Conservation (phyloP, 2,797 vertebrate genomes). For the Crypturellus tataupa region DNA sequence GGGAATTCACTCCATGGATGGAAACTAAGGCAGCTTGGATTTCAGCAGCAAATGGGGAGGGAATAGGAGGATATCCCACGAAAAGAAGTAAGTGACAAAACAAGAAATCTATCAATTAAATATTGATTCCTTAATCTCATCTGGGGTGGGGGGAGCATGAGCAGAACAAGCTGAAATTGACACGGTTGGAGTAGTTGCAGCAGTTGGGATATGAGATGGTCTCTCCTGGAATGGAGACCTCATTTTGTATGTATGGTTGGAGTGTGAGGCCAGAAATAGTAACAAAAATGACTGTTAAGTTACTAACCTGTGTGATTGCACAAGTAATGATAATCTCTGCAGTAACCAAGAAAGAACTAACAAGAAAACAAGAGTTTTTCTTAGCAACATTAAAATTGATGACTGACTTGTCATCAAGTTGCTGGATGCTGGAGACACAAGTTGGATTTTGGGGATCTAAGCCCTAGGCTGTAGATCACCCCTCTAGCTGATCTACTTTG, state of each 20-base stretch:
- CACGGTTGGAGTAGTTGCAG: rapidly evolving
- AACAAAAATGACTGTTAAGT: background rate
- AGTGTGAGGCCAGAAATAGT: background rate
- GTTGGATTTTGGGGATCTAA: background rate
- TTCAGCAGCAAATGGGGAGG: background rate
- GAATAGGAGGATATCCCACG: background rate
- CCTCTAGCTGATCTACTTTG: background rate
- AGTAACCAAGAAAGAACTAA: background rate
- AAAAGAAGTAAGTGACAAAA: background rate
- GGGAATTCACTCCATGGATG: background rate
- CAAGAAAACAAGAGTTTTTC: background rate
- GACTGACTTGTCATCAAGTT: background rate
- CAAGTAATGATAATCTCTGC: background rate
- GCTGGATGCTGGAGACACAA: background rate
- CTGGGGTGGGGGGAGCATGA: background rate
- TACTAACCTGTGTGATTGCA: background rate
- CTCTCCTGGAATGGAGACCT: background rate
- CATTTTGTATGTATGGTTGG: background rate
- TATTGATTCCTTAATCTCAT: background rate
- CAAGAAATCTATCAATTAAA: background rate
- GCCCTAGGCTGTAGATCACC: background rate
- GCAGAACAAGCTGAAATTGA: background rate
- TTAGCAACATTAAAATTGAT: background rate
- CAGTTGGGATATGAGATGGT: background rate
- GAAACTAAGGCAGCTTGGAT: background rate